Conservation (phyloP, 2,113 vertebrate species). For the Geococcyx californianus region DNA sequence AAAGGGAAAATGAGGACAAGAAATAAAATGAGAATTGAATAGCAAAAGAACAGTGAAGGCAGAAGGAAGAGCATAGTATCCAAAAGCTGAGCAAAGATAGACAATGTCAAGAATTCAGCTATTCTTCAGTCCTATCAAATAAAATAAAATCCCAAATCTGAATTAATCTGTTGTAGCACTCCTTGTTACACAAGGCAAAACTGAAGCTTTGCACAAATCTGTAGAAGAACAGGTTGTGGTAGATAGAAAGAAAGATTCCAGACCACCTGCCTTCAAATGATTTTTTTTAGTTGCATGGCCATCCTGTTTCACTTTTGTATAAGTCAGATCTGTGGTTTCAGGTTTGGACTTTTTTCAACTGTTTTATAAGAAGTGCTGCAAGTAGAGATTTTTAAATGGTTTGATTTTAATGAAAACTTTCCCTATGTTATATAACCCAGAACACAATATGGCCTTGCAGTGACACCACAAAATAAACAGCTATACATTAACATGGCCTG, state of each 20-base stretch:
- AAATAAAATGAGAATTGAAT: neutral
- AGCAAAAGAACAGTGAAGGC: neutral
- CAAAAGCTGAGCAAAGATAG: neutral
- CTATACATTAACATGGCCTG: neutral
- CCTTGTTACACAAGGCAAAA: neutral
- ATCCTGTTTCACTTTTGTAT: neutral
- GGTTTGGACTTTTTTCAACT: neutral
- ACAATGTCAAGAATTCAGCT: neutral
- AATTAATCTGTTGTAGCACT: neutral
- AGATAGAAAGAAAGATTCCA: neutral
- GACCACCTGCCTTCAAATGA: neutral
- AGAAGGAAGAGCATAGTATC: neutral
- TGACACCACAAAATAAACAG: neutral
- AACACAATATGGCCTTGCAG: neutral
- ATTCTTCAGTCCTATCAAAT: neutral
- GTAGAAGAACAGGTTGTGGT: neutral
- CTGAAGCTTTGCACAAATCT: conserved; percentile 7
- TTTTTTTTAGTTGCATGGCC: neutral
- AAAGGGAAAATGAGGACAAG: neutral
- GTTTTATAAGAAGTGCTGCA: neutral
- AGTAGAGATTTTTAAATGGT: neutral
- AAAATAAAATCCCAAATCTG: neutral
- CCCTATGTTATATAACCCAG: neutral
- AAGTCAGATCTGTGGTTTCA: neutral
- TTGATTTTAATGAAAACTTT: neutral